Percentiles rank a stretch among this genome's conserved stretches.
These are phyloP conservation scores for Hetaerina titia DNA, from an alignment of 2,888 invertebrate species.

Conservation along the genomic window DNA sequence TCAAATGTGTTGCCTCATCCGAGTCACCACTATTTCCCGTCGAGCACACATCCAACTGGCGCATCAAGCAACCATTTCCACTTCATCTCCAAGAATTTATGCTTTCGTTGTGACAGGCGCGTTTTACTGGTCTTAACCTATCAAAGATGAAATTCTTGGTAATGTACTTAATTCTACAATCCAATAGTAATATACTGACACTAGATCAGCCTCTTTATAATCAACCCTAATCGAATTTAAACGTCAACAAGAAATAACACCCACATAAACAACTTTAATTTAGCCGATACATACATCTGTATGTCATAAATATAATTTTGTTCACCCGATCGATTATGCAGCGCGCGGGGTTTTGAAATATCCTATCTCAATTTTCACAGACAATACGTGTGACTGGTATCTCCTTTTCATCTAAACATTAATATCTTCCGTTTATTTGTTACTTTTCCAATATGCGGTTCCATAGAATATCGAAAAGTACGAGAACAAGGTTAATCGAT, in stretches of 20 bases:
- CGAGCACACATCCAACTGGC: not conserved
- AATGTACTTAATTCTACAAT: not conserved
- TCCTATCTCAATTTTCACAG: not conserved
- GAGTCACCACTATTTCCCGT: not conserved
- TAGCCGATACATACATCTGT: not conserved
- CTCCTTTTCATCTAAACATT: not conserved
- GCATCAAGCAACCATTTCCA: not conserved
- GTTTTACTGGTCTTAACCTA: not conserved
- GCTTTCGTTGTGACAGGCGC: not conserved
- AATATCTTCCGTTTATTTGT: not conserved
- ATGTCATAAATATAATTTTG: not conserved
- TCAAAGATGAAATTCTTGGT: not conserved
- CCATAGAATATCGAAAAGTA: not conserved
- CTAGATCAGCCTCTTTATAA: not conserved
- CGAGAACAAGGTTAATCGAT: not conserved
- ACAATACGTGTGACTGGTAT: not conserved
- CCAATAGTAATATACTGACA: not conserved
- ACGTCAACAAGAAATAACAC: constrained; percentile 10
- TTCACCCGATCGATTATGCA: not conserved
- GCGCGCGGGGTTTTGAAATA: not conserved
- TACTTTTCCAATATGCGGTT: not conserved
- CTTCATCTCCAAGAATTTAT: not conserved
- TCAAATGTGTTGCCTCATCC: not conserved
- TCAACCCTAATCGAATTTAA: not conserved
- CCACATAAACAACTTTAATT: not conserved